Evolutionary conservation across 2,113 vertebrate species (phyloP).

Genomic region (Coryphaenoides rupestris): DNA sequence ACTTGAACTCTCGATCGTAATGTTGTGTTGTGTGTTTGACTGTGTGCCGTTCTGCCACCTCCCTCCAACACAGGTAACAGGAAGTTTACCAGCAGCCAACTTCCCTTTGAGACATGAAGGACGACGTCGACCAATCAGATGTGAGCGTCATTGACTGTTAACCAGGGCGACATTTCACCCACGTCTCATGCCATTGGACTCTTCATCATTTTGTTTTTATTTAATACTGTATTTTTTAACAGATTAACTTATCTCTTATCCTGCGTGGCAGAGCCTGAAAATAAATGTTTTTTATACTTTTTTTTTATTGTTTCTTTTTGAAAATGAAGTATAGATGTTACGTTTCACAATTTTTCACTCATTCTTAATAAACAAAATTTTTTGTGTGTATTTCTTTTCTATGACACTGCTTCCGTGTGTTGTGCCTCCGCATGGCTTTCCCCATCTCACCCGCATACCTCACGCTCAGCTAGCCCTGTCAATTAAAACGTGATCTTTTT

Average conservation of each 20-base stretch:
- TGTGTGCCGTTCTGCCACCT: too few relatives aligned
- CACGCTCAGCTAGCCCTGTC: constrained; percentile 26
- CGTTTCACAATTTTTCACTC: not conserved
- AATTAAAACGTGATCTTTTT: constrained; percentile 27
- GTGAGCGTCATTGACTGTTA: constrained; percentile 49
- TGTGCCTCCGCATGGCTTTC: constrained; percentile 32
- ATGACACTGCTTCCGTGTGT: constrained; percentile 23
- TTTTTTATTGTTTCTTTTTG: too few relatives aligned
- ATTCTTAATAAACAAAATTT: constrained; percentile 58
- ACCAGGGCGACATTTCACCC: constrained; percentile 14
- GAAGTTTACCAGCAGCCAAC: too few relatives aligned
- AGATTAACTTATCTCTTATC: constrained; percentile 5
- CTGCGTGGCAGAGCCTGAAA: too few relatives aligned
- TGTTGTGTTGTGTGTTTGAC: too few relatives aligned
- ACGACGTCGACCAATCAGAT: constrained; percentile 17
- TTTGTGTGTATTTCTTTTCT: constrained; percentile 37
- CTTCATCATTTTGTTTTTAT: constrained; percentile 22
- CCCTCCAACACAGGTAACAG: too few relatives aligned
- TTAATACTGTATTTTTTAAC: constrained; percentile 40
- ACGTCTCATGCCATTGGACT: constrained; percentile 7
- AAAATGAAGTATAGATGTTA: too few relatives aligned
- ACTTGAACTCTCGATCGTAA: too few relatives aligned
- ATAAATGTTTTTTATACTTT: too few relatives aligned
- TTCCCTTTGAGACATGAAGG: not conserved
- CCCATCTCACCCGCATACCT: constrained; percentile 25